Evolutionary conservation across 2,797 vertebrate genomes (phyloP).

Genomic region (Diceros bicornis): DNA sequence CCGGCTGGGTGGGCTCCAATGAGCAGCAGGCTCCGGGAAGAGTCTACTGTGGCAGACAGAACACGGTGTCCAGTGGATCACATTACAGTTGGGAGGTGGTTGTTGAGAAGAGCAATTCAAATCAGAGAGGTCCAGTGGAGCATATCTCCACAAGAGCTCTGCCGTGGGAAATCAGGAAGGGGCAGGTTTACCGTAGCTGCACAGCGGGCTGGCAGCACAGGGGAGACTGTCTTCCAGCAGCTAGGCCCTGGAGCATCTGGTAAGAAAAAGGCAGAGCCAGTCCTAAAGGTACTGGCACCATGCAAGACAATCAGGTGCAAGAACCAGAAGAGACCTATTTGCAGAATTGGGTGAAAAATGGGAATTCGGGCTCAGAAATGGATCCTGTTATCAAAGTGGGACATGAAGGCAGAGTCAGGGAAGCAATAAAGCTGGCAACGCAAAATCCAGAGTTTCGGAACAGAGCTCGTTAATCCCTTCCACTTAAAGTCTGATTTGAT

Average conservation of each 20-base stretch:
- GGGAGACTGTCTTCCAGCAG: not conserved
- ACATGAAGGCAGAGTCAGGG: not conserved
- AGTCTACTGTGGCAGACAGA: not conserved
- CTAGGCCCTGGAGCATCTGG: not conserved
- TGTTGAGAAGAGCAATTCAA: not conserved
- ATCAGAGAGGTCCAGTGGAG: not conserved
- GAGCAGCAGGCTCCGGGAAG: not conserved
- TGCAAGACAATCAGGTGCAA: not conserved
- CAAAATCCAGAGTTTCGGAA: not conserved
- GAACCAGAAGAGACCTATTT: not conserved
- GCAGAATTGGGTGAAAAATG: not conserved
- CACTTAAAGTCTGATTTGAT: not conserved
- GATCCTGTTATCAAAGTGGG: not conserved
- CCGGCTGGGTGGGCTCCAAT: not conserved
- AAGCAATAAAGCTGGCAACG: not conserved
- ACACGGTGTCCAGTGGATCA: not conserved
- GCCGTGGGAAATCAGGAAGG: not conserved
- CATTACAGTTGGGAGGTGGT: rapidly evolving
- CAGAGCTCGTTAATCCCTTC: not conserved
- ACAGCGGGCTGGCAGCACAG: not conserved
- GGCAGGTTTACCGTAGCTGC: not conserved
- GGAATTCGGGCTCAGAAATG: not conserved
- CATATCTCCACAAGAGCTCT: not conserved
- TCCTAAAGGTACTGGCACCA: not conserved
- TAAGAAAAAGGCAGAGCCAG: not conserved